phyloP scores from a whole-genome alignment of 2,797 vertebrate species.

The Synanceia verrucosa region DNA sequence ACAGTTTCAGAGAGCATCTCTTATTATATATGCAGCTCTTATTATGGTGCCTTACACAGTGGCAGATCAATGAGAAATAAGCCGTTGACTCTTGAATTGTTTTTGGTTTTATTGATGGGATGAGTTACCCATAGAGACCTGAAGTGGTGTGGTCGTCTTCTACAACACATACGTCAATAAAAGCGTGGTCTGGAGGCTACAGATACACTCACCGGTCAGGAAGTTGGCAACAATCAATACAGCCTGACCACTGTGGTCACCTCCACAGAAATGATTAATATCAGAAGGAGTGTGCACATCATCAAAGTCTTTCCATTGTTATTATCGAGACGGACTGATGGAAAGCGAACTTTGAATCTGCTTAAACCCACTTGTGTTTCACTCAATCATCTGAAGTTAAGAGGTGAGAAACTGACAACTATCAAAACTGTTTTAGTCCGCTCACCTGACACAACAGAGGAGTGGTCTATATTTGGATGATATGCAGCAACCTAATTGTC shows the following conservation, averaged over 20 bases:
- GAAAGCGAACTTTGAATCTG: neutral
- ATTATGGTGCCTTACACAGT: neutral
- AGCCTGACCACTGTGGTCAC: slow-evolving; percentile 24
- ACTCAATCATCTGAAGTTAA: slow-evolving; percentile 28
- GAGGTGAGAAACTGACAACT: slow-evolving; percentile 29
- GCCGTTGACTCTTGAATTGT: neutral
- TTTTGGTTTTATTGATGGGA: slow-evolving; percentile 15
- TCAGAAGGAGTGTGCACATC: neutral
- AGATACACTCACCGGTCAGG: slow-evolving; percentile 52
- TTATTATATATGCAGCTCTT: too few relatives aligned
- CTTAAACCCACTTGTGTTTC: neutral
- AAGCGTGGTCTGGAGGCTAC: slow-evolving; percentile 24
- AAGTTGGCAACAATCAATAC: slow-evolving; percentile 66
- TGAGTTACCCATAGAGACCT: slow-evolving; percentile 30
- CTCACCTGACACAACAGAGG: slow-evolving; percentile 13
- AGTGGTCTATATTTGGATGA: slow-evolving; percentile 41
- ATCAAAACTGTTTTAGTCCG: slow-evolving; percentile 30
- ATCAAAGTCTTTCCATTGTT: neutral
- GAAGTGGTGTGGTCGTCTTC: slow-evolving; percentile 23
- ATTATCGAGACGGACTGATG: neutral
- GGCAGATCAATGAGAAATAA: neutral
- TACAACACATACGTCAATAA: slow-evolving; percentile 46
- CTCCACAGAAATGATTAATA: slow-evolving; percentile 1
- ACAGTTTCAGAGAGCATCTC: too few relatives aligned
- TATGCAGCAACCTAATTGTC: slow-evolving; percentile 34